Evolutionary conservation across 2,888 invertebrate genomes (phyloP).

Genomic region (Hypolimnas misippus): DNA sequence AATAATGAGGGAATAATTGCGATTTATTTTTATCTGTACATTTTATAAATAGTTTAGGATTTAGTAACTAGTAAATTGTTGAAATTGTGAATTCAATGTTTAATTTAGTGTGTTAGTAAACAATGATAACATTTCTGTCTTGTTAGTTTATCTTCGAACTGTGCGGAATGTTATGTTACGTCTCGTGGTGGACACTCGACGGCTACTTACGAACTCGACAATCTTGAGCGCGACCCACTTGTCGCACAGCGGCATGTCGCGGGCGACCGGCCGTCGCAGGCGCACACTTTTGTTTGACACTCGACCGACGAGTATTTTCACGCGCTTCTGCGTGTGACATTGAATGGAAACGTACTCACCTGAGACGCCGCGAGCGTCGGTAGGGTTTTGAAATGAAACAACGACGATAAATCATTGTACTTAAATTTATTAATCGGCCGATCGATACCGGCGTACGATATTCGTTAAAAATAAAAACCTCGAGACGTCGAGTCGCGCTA

Average conservation of each 20-base stretch:
- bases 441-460: constrained; percentile 79
- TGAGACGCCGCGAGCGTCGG: constrained; percentile 6
- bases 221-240: constrained; percentile 84
- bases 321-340: constrained; percentile 61
- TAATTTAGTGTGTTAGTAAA: constrained; percentile 5
- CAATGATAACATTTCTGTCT: not conserved
- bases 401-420: constrained; percentile 73
- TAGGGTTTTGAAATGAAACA: constrained; percentile 66
- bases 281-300: constrained; percentile 65
- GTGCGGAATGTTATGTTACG: not conserved
- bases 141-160: not conserved
- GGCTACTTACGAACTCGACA: constrained; percentile 77
- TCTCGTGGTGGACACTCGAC: not conserved
- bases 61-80: too few species aligned
- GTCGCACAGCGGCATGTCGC: constrained; percentile 76
- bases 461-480: constrained; percentile 64
- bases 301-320: constrained; percentile 51
- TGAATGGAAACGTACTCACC: constrained; percentile 53
- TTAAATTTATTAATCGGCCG: constrained; percentile 82
- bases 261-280: constrained; percentile 65
- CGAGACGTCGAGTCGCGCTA: constrained; percentile 78
- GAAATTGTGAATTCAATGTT: too few species aligned
- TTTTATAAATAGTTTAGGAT: not conserved
- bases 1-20: not conserved
- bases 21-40: not conserved